These are phyloP conservation scores for Cochlearius cochlearius DNA, from an alignment of 2,113 vertebrate species.

Conservation along the genomic window DNA sequence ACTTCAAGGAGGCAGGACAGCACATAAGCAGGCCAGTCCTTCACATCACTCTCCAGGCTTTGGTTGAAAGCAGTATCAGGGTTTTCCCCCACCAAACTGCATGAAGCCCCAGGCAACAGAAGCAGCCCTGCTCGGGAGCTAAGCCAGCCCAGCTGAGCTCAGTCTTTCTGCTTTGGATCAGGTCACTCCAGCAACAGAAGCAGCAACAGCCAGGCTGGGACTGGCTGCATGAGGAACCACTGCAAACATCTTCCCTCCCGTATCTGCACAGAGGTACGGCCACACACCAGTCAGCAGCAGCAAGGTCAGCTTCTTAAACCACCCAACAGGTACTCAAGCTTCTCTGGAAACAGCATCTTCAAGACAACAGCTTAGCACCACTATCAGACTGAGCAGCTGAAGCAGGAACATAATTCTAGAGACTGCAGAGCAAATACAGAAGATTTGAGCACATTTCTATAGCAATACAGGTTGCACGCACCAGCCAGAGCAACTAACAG, in stretches of 20 bases:
- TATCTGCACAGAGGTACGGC: neutral
- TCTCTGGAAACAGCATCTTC: neutral
- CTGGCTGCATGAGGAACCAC: neutral
- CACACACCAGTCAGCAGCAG: neutral
- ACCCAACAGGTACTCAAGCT: neutral
- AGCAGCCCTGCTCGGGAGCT: neutral
- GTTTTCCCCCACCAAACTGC: neutral
- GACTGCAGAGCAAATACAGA: neutral
- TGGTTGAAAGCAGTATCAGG: neutral
- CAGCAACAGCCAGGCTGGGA: neutral
- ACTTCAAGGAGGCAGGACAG: neutral
- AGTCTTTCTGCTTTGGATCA: neutral
- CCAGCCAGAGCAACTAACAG: neutral
- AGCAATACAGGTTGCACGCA: neutral
- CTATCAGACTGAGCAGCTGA: neutral
- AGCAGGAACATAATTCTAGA: neutral
- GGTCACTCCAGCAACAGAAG: neutral
- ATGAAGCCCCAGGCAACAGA: neutral
- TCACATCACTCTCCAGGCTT: neutral
- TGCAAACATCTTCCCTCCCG: accelerated
- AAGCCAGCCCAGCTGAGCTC: neutral
- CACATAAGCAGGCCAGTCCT: neutral
- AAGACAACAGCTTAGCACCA: neutral
- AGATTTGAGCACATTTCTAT: neutral
- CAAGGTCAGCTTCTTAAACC: neutral